phyloP scores from a whole-genome alignment of 2,113 vertebrate genomes.

The Psilopogon haemacephalus region DNA sequence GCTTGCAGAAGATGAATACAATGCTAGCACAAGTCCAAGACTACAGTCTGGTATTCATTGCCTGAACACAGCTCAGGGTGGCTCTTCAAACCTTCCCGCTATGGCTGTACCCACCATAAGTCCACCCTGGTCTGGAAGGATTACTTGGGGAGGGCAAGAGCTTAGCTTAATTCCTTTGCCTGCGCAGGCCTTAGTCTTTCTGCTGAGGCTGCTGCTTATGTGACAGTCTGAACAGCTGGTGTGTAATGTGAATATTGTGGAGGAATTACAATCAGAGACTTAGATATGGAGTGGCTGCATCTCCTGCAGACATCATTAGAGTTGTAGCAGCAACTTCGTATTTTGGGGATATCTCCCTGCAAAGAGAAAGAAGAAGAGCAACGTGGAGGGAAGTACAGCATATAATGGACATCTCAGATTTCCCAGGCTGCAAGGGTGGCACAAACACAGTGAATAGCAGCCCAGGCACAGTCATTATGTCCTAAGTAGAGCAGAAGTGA shows the following conservation, averaged over 20 bases:
- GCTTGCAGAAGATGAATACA: constrained; percentile 8
- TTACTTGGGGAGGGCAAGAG: neutral
- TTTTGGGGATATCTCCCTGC: neutral
- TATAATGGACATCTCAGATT: accelerated
- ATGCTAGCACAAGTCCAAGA: neutral
- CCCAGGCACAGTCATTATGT: neutral
- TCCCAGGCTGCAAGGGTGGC: neutral
- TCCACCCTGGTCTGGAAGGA: neutral
- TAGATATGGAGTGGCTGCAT: neutral
- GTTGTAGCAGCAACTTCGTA: neutral
- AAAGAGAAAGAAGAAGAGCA: neutral
- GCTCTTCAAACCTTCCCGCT: neutral
- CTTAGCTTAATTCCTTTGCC: neutral
- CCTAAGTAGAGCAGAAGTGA: neutral
- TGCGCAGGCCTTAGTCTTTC: neutral
- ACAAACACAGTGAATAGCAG: neutral
- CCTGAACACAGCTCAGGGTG: neutral
- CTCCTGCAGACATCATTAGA: neutral
- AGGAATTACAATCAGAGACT: neutral
- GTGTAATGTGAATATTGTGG: neutral
- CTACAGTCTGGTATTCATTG: neutral
- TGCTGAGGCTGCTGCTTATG: neutral
- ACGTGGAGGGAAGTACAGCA: neutral
- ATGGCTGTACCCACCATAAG: accelerated
- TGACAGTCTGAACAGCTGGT: constrained; percentile 15